phyloP scores from a whole-genome alignment of 2,113 vertebrate genomes.

The Pungitius pungitius region DNA sequence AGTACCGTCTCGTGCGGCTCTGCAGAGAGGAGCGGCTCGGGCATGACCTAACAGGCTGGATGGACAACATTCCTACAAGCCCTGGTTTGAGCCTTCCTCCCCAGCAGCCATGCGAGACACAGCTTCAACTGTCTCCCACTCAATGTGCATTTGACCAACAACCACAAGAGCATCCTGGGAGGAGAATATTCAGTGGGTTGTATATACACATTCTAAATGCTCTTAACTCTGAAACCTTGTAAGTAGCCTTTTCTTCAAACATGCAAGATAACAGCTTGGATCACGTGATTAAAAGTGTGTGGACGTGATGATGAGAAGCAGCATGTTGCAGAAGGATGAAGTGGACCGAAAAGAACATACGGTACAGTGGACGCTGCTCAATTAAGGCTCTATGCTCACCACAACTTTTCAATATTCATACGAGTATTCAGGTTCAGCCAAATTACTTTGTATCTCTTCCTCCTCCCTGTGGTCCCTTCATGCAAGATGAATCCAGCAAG shows the following conservation, averaged over 20 bases:
- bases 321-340: constrained; percentile 12
- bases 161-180: not conserved
- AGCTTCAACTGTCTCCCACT: constrained; percentile 31
- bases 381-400: constrained; percentile 7
- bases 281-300: constrained; percentile 2
- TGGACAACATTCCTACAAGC: constrained; percentile 66
- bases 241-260: constrained; percentile 13
- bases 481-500: constrained; percentile 2
- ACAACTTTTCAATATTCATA: constrained; percentile 45
- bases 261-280: not conserved
- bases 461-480: constrained; percentile 14
- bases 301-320: not conserved
- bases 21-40: constrained; percentile 60
- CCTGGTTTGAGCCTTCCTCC: constrained; percentile 46
- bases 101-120: constrained; percentile 37
- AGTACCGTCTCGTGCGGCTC: constrained; percentile 41
- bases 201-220: not conserved
- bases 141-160: constrained; percentile 8
- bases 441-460: constrained; percentile 11
- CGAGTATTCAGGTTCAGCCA: constrained; percentile 11
- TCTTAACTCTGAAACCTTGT: not conserved
- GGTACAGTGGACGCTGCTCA: constrained; percentile 7
- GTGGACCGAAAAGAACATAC: constrained; percentile 10
- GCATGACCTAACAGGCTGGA: constrained; percentile 61
- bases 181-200: constrained; percentile 3